phyloP scores from a whole-genome alignment of 1,140 invertebrate genomes.

The Platorchestia sp. region DNA sequence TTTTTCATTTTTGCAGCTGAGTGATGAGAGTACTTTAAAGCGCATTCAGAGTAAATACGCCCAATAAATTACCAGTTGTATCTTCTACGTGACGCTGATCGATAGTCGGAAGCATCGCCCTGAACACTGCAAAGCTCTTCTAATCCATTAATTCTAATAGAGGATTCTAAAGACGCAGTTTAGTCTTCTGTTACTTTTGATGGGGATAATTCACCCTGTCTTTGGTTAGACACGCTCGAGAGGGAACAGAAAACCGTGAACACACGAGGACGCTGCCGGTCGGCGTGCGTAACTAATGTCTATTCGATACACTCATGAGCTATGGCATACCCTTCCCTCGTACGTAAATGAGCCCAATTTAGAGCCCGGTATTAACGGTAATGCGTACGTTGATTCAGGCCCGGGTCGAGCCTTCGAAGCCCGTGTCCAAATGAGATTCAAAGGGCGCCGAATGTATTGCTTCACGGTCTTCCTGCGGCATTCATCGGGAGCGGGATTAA shows the following conservation, averaged over 20 bases:
- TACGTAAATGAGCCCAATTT: neutral
- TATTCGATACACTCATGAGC: slow-evolving; percentile 1
- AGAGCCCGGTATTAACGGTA: neutral
- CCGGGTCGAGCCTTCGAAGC: too few relatives aligned
- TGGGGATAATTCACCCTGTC: neutral
- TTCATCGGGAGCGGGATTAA: neutral
- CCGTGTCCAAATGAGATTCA: slow-evolving; percentile 6
- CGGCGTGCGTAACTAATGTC: neutral
- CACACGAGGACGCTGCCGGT: neutral
- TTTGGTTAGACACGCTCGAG: neutral
- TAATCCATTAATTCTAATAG: slow-evolving; percentile 3
- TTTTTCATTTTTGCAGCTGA: neutral
- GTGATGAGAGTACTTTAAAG: neutral
- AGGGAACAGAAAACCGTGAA: neutral
- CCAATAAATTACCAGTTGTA: neutral
- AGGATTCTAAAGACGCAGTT: neutral
- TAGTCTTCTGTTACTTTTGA: neutral
- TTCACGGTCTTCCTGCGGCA: neutral
- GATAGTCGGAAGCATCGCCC: neutral
- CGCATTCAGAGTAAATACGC: neutral
- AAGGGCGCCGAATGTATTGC: neutral
- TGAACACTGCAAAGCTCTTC: neutral
- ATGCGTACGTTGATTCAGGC: neutral
- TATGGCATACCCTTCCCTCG: neutral
- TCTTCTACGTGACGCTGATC: neutral